phyloP scores from a whole-genome alignment of 2,113 vertebrate species.

The Istiophorus platypterus region DNA sequence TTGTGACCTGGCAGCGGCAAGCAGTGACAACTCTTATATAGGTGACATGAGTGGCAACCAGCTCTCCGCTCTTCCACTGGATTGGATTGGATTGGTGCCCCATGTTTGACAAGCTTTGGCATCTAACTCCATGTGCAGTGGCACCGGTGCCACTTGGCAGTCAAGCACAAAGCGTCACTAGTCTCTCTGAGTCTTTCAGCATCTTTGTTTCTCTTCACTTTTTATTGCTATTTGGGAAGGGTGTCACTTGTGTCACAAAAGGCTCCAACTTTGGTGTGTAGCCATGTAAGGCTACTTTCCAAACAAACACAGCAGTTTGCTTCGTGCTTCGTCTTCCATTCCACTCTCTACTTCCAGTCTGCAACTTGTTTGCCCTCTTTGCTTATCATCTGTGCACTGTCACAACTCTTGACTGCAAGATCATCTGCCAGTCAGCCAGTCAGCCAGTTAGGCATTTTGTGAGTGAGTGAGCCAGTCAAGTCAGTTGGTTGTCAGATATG shows the following conservation, averaged over 20 bases:
- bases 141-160: conserved; percentile 61
- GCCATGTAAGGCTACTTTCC: conserved; percentile 11
- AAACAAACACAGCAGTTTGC: conserved; percentile 25
- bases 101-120: conserved; percentile 73
- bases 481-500: conserved; percentile 61
- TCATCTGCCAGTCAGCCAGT: conserved; percentile 45
- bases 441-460: conserved; percentile 45
- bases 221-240: conserved; percentile 45
- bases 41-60: conserved; percentile 48
- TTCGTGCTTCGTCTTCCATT: conserved; percentile 10
- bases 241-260: conserved; percentile 22
- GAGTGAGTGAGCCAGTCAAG: conserved; percentile 56
- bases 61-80: conserved; percentile 40
- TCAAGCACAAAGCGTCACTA: conserved; percentile 5
- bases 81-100: conserved; percentile 64
- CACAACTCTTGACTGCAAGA: conserved; percentile 18
- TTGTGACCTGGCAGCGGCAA: conserved; percentile 24
- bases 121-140: conserved; percentile 29
- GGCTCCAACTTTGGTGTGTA: conserved; percentile 4
- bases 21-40: conserved; percentile 25
- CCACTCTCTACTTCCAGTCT: conserved; percentile 5
- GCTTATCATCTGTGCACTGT: conserved; percentile 25
- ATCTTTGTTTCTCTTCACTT: conserved; percentile 40
- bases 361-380: conserved; percentile 46
- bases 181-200: conserved; percentile 35